A percentile compares a stretch with the other conserved stretches of the same genome.
Evolutionary conservation across 2,888 invertebrate species (phyloP).

Genomic region (Andricus curvator): DNA sequence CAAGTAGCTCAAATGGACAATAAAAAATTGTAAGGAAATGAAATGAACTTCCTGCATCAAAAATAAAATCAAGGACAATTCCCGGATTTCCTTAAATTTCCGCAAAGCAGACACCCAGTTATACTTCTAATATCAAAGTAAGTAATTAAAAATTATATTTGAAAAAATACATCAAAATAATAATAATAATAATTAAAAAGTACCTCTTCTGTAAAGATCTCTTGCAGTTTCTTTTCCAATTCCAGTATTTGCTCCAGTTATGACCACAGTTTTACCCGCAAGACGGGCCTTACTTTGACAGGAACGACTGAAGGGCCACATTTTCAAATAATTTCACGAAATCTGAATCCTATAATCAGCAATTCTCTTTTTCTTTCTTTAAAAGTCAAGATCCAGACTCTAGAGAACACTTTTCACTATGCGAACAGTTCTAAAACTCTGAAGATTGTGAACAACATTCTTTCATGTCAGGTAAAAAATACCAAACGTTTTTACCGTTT

Average conservation of each 20-base stretch:
- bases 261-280: constrained; percentile 70
- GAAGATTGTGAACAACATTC: neutral
- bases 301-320: constrained; percentile 67
- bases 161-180: too few relatives aligned
- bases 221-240: constrained; percentile 73
- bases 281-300: constrained; percentile 78
- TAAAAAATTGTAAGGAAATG: too few relatives aligned
- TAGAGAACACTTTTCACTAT: neutral
- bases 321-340: constrained; percentile 44
- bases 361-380: neutral
- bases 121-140: too few relatives aligned
- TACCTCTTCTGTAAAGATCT: constrained; percentile 74
- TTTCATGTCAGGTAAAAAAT: neutral
- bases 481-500: neutral
- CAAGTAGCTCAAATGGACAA: too few relatives aligned
- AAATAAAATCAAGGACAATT: too few relatives aligned
- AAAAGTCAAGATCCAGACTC: neutral
- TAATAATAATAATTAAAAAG: neutral
- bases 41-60: too few relatives aligned
- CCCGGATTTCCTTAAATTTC: too few relatives aligned
- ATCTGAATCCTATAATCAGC: neutral
- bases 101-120: too few relatives aligned
- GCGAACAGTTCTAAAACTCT: neutral
- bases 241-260: constrained; percentile 77
- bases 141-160: too few relatives aligned